Evolutionary conservation across 2,888 invertebrate genomes (phyloP).

Genomic region (Drosophila leonis): DNA sequence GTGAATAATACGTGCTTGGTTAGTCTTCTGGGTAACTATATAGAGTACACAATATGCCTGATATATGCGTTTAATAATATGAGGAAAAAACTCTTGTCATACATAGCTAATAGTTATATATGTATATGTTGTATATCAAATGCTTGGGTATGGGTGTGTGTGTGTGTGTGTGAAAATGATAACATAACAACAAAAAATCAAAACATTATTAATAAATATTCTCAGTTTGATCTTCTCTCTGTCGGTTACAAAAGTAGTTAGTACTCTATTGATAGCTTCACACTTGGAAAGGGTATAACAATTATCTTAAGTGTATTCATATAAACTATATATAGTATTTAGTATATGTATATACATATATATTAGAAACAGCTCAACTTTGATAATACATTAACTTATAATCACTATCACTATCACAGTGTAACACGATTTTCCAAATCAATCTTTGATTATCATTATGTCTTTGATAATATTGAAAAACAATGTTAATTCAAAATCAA

Average conservation of each 20-base stretch:
- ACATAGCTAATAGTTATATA: slow-evolving; percentile 64
- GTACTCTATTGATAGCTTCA: slow-evolving; percentile 41
- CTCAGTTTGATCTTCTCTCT: slow-evolving; percentile 1
- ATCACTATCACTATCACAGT: slow-evolving; percentile 12
- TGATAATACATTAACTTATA: slow-evolving; percentile 32
- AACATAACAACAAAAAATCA: slow-evolving; percentile 52
- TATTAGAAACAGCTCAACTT: slow-evolving; percentile 41
- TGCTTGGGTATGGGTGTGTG: slow-evolving; percentile 32
- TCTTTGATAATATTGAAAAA: slow-evolving; percentile 5
- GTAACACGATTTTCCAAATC: neutral
- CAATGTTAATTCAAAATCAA: neutral
- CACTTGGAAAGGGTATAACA: slow-evolving; percentile 41
- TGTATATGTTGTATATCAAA: slow-evolving; percentile 31
- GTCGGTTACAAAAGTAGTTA: slow-evolving; percentile 44
- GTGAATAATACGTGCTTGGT: slow-evolving; percentile 64
- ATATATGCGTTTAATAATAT: slow-evolving; percentile 31
- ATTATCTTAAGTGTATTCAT: slow-evolving; percentile 51
- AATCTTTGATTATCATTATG: neutral
- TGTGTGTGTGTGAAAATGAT: slow-evolving; percentile 25
- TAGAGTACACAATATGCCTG: slow-evolving; percentile 53
- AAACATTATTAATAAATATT: slow-evolving; percentile 50
- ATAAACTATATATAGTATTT: slow-evolving; percentile 6
- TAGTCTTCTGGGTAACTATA: slow-evolving; percentile 61
- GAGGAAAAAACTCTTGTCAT: slow-evolving; percentile 34
- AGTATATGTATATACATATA: slow-evolving; percentile 20